Percentiles rank a stretch among this genome's conserved stretches.
Evolutionary conservation across 2,113 vertebrate species (phyloP).

Genomic region (Cathartes aura): DNA sequence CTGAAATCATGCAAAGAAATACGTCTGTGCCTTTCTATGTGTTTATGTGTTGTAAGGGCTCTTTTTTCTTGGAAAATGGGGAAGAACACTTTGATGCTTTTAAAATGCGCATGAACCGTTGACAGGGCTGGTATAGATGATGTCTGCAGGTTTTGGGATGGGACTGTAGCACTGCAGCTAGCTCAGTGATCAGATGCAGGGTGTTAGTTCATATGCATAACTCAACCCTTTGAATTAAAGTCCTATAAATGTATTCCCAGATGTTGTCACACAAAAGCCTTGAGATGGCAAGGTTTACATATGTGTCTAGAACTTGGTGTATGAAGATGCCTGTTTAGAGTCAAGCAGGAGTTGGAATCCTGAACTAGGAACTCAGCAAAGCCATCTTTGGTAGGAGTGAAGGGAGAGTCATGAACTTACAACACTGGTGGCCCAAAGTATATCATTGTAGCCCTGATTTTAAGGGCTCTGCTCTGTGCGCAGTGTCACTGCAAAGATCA

Average conservation of each 20-base stretch:
- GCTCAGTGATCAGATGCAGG: neutral
- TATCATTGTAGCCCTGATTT: neutral
- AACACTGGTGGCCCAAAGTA: neutral
- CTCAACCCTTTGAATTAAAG: neutral
- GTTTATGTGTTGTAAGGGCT: neutral
- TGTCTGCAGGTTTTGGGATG: neutral
- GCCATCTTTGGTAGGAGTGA: neutral
- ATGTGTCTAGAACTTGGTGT: neutral
- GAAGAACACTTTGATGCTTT: neutral
- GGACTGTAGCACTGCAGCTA: neutral
- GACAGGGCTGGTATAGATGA: neutral
- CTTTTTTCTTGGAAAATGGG: neutral
- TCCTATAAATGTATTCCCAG: neutral
- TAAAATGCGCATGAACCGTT: neutral
- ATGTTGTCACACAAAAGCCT: neutral
- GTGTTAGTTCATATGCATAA: neutral
- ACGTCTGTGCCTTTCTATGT: neutral
- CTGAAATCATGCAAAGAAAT: conserved; percentile 17
- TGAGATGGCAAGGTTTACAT: neutral
- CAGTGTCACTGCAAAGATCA: neutral
- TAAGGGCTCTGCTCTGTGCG: neutral
- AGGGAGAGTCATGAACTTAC: neutral
- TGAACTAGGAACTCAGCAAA: neutral
- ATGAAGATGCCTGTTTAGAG: neutral
- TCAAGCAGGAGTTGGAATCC: neutral